phyloP scores from a whole-genome alignment of 2,113 vertebrate genomes.

The Zingel zingel region DNA sequence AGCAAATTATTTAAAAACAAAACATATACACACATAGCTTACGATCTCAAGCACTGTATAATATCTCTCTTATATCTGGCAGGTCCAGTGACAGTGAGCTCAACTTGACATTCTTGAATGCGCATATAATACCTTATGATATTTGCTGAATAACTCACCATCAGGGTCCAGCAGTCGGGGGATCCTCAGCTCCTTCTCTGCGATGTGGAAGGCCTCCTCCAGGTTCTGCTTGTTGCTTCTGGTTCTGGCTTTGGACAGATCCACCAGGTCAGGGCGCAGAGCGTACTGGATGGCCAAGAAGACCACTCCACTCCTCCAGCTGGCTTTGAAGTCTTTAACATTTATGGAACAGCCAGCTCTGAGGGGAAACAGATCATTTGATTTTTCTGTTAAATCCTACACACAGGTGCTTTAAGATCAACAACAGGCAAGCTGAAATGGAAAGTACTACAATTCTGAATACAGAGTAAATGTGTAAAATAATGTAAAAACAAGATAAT shows the following conservation, averaged over 20 bases:
- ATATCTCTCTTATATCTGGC: not conserved
- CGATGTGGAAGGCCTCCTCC: conserved; percentile 90
- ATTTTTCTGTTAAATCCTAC: not conserved
- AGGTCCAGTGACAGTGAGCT: not conserved
- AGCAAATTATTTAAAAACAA: no score
- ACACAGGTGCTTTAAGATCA: not conserved
- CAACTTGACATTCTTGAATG: not conserved
- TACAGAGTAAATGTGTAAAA: no score
- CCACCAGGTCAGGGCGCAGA: conserved; percentile 89
- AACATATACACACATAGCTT: no score
- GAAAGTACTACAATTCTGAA: no score
- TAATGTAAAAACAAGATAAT: no score
- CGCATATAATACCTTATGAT: not conserved
- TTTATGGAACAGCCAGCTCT: conserved; percentile 87
- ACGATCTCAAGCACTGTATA: not conserved
- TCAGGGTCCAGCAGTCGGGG: conserved; percentile 92
- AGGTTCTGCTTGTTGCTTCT: conserved; percentile 93
- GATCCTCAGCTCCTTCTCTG: conserved; percentile 91
- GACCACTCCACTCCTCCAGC: conserved; percentile 93
- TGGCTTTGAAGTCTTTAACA: conserved; percentile 93
- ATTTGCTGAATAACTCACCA: conserved; percentile 77
- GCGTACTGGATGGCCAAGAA: conserved; percentile 92
- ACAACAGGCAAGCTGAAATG: not conserved
- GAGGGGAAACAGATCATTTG: not conserved
- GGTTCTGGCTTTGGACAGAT: conserved; percentile 86